A percentile compares a stretch with the other conserved stretches of the same genome.
Conservation (phyloP, 2,888 invertebrate genomes). For the Stenurella melanura region DNA sequence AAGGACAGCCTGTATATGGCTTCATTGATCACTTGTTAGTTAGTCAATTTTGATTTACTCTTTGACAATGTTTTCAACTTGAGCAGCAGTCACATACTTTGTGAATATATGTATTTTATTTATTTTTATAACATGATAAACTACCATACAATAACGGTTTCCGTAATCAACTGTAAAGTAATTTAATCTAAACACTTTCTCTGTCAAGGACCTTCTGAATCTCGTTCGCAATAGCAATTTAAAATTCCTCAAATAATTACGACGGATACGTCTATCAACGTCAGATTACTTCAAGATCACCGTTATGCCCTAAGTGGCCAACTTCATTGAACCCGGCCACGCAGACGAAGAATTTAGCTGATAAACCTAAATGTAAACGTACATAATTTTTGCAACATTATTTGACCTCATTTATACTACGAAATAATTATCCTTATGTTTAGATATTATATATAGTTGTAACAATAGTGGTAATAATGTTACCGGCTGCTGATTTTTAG, state of each 20-base stretch:
- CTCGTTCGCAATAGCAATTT: neutral
- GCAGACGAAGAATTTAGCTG: neutral
- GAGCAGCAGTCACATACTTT: no score
- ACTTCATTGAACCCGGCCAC: neutral
- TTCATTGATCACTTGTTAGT: no score
- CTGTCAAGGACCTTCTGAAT: neutral
- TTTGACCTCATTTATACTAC: neutral
- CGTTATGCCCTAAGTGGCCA: neutral
- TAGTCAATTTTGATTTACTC: no score
- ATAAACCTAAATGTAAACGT: neutral
- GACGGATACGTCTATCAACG: neutral
- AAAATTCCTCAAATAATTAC: neutral
- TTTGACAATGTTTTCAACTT: no score
- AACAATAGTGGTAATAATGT: slow-evolving; percentile 13
- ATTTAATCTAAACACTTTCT: neutral
- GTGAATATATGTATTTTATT: no score
- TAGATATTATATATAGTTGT: neutral
- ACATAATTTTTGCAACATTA: slow-evolving; percentile 9
- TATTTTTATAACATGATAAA: no score
- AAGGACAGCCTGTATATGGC: no score
- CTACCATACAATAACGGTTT: no score
- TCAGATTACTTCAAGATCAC: neutral
- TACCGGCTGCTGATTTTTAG: neutral
- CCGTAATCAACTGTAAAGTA: no score
- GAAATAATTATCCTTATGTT: neutral